These are phyloP conservation scores for Pseudeuparius sepicola DNA, from an alignment of 2,888 invertebrate genomes.

Conservation along the genomic window DNA sequence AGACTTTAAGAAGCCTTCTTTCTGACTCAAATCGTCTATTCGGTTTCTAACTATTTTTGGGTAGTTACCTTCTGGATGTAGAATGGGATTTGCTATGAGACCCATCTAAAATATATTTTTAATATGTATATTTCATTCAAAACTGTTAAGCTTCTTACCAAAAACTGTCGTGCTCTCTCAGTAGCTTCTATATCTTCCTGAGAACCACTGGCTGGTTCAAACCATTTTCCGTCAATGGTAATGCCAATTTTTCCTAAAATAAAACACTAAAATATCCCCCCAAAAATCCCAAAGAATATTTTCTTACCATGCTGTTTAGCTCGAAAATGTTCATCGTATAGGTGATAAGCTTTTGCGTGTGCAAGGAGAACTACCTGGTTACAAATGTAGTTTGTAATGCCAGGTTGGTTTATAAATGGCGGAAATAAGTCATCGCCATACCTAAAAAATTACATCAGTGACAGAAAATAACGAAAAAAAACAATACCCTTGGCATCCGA, in stretches of 20 bases:
- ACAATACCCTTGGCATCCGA: too few species aligned
- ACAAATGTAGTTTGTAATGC: conserved; percentile 53
- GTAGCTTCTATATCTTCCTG: conserved; percentile 50
- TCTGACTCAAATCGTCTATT: conserved; percentile 20
- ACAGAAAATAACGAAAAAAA: too few species aligned
- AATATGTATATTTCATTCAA: neutral
- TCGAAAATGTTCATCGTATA: conserved; percentile 51
- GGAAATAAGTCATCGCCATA: conserved; percentile 44
- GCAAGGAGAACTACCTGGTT: conserved; percentile 55
- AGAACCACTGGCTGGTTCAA: conserved; percentile 47
- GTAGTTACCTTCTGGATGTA: conserved; percentile 26
- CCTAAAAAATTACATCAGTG: conserved; percentile 36
- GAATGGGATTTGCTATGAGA: conserved; percentile 23
- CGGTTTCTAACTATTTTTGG: conserved; percentile 23
- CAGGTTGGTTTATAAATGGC: conserved; percentile 46
- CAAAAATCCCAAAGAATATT: too few species aligned
- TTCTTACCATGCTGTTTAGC: conserved; percentile 45
- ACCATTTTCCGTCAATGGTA: conserved; percentile 52
- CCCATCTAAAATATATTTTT: conserved; percentile 20
- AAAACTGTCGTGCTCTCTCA: conserved; percentile 44
- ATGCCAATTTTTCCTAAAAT: conserved; percentile 37
- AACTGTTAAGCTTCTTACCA: conserved; percentile 34
- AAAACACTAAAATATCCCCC: too few species aligned
- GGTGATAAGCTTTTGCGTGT: conserved; percentile 54
- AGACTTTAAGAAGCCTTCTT: conserved; percentile 24